A percentile compares a stretch with the other conserved stretches of the same genome.
Evolutionary conservation across 2,113 vertebrate species (phyloP).

Genomic region (Engystomops pustulosus): DNA sequence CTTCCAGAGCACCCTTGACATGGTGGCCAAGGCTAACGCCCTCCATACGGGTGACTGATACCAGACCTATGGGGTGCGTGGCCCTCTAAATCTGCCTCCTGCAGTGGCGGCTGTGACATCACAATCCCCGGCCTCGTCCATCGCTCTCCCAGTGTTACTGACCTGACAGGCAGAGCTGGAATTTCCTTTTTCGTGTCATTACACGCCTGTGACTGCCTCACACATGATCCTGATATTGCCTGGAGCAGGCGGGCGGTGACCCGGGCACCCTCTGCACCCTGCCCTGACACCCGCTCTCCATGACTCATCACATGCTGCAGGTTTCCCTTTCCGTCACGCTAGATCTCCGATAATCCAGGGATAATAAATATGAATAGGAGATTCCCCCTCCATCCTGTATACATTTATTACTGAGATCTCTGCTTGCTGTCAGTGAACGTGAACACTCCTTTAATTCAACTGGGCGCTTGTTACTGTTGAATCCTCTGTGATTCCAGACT

Average conservation of each 20-base stretch:
- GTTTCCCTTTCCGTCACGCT: background rate
- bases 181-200: background rate
- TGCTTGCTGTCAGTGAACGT: no score
- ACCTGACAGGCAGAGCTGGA: background rate
- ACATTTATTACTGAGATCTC: no score
- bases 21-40: no score
- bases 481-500: no score
- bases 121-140: background rate
- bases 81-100: background rate
- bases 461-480: no score
- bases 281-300: background rate
- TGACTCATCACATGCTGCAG: background rate
- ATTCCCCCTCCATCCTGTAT: no score
- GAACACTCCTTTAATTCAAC: no score
- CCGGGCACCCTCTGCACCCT: background rate
- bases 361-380: no score
- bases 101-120: no score
- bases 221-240: background rate
- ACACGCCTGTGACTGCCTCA: background rate
- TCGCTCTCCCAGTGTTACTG: background rate
- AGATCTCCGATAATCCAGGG: no score
- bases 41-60: no score
- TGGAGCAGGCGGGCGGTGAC: background rate
- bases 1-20: no score
- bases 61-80: background rate